Percentiles rank a stretch among this genome's conserved stretches.
These are phyloP conservation scores for Coptodon bakossiorum DNA, from an alignment of 2,113 vertebrate species.

Conservation along the genomic window DNA sequence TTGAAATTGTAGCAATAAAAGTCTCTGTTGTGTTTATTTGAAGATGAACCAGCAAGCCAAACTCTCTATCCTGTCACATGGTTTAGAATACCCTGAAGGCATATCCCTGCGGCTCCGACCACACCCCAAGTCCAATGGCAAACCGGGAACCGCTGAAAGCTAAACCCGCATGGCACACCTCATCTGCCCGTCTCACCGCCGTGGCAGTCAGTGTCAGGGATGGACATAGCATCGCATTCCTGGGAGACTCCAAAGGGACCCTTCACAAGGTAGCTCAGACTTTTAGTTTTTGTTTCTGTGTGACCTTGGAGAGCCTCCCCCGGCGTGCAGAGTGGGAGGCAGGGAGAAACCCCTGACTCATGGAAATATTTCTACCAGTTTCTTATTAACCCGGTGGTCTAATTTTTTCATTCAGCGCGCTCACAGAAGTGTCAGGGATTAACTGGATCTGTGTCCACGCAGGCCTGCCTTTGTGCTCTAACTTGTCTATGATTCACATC, in stretches of 20 bases:
- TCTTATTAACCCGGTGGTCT: neutral
- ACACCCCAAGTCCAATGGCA: constrained; percentile 97
- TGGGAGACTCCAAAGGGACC: constrained; percentile 87
- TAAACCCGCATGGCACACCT: constrained; percentile 73
- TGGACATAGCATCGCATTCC: constrained; percentile 85
- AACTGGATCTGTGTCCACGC: neutral
- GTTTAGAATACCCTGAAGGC: constrained; percentile 88
- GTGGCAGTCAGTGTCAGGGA: constrained; percentile 85
- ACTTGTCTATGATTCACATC: neutral
- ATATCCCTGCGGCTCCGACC: constrained; percentile 94
- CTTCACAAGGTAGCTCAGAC: constrained; percentile 83
- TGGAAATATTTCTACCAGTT: neutral
- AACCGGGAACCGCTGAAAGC: constrained; percentile 79
- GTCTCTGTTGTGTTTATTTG: neutral
- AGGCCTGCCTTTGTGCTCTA: neutral
- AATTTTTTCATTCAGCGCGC: neutral
- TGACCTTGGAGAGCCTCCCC: neutral
- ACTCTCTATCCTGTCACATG: neutral
- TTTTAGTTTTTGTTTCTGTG: neutral
- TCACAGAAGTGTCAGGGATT: neutral
- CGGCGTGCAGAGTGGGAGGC: neutral
- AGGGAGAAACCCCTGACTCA: neutral
- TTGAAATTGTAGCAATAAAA: neutral
- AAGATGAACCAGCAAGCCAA: neutral
- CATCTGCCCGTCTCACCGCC: constrained; percentile 78